These are phyloP conservation scores for Onychostruthus taczanowskii DNA, from an alignment of 2,113 vertebrate species.

Conservation along the genomic window DNA sequence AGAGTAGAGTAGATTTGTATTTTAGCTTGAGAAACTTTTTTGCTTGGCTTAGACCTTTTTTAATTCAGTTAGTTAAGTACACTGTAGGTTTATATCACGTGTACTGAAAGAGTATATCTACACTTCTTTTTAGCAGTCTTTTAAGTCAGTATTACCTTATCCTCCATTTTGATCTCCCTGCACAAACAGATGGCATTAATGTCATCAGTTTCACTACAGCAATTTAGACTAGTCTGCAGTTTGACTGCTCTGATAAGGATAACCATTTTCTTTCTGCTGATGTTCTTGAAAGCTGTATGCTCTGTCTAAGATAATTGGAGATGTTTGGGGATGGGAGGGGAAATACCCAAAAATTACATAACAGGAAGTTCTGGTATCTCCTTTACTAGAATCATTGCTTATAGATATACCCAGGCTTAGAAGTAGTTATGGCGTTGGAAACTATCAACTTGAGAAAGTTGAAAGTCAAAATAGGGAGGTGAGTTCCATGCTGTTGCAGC, in stretches of 20 bases:
- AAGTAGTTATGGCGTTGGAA: neutral
- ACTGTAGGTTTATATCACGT: neutral
- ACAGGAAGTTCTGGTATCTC: neutral
- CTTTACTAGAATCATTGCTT: neutral
- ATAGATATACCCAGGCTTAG: neutral
- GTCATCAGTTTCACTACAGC: neutral
- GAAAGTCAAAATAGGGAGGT: neutral
- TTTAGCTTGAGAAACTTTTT: neutral
- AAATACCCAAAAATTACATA: neutral
- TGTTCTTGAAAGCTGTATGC: neutral
- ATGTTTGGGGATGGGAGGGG: neutral
- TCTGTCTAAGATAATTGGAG: neutral
- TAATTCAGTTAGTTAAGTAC: neutral
- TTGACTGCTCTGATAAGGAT: neutral
- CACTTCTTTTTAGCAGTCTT: neutral
- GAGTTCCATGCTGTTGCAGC: neutral
- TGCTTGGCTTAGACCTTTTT: neutral
- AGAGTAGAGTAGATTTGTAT: neutral
- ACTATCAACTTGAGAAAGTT: neutral
- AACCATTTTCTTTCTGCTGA: neutral
- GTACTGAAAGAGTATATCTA: neutral
- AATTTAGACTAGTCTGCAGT: neutral
- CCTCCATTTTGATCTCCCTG: neutral
- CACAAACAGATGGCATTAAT: neutral
- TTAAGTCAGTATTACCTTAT: neutral